phyloP scores from a whole-genome alignment of 2,113 vertebrate genomes.

The Phylloscopus trochiloides region DNA sequence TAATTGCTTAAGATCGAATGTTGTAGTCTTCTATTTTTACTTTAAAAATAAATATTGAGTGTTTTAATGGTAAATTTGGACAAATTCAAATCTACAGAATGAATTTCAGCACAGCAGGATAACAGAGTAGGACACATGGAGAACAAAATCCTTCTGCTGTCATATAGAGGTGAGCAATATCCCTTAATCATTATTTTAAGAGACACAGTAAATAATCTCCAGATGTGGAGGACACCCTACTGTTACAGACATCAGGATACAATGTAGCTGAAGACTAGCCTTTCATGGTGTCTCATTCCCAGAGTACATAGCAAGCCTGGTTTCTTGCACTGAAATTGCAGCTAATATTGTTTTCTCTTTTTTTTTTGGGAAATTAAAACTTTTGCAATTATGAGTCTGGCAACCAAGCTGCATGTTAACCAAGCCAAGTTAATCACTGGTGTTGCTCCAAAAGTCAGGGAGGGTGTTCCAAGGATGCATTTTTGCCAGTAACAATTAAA shows the following conservation, averaged over 20 bases:
- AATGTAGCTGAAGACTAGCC: neutral
- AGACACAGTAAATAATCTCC: neutral
- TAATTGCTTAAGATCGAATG: neutral
- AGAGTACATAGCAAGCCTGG: neutral
- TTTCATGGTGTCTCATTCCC: neutral
- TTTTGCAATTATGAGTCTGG: neutral
- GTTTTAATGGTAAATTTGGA: neutral
- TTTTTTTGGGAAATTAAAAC: constrained; percentile 1
- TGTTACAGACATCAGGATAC: neutral
- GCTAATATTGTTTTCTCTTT: neutral
- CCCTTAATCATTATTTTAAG: neutral
- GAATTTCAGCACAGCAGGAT: neutral
- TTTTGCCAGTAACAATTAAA: neutral
- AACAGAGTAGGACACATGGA: fast-evolving
- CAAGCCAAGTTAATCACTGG: neutral
- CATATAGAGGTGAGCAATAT: neutral
- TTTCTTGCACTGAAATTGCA: neutral
- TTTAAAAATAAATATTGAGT: neutral
- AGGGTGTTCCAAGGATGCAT: neutral
- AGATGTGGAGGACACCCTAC: neutral
- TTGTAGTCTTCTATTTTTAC: neutral
- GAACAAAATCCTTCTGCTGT: neutral
- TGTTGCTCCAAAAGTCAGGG: neutral
- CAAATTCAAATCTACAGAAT: neutral
- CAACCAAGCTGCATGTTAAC: neutral